Conservation (phyloP, 2,797 vertebrate genomes). For the Orestias chungarensis region DNA sequence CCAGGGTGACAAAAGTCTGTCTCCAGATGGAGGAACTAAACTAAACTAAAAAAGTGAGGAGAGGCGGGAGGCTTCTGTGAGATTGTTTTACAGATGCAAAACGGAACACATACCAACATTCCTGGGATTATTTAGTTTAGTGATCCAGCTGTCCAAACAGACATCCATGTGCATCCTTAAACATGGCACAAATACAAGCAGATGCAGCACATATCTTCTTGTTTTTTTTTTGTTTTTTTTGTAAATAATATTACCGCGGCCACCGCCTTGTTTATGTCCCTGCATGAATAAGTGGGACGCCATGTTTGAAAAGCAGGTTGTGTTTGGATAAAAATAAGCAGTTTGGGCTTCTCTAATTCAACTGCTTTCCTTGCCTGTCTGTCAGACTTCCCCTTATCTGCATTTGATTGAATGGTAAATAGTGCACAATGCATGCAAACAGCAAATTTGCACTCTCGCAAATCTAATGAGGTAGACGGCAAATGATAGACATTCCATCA, state of each 20-base stretch:
- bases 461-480: slow-evolving; percentile 24
- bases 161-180: slow-evolving; percentile 35
- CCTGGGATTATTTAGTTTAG: slow-evolving; percentile 41
- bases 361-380: slow-evolving; percentile 47
- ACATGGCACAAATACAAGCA: slow-evolving; percentile 18
- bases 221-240: slow-evolving; percentile 46
- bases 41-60: slow-evolving; percentile 56
- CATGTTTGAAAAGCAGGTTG: slow-evolving; percentile 34
- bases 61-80: slow-evolving; percentile 44
- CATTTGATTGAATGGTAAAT: slow-evolving; percentile 47
- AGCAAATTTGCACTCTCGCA: slow-evolving; percentile 22
- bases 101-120: slow-evolving; percentile 41
- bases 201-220: slow-evolving; percentile 13
- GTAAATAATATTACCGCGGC: slow-evolving; percentile 25
- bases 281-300: slow-evolving; percentile 36
- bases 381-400: slow-evolving; percentile 39
- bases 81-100: slow-evolving; percentile 60
- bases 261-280: slow-evolving; percentile 24
- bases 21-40: slow-evolving; percentile 63
- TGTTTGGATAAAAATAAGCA: slow-evolving; percentile 44
- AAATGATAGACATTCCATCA: slow-evolving; percentile 31
- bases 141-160: slow-evolving; percentile 49
- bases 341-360: slow-evolving; percentile 39
- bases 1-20: slow-evolving; percentile 64
- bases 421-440: slow-evolving; percentile 36